These are phyloP conservation scores for Acanthiza pusilla DNA, from an alignment of 2,797 vertebrate species.

Conservation along the genomic window DNA sequence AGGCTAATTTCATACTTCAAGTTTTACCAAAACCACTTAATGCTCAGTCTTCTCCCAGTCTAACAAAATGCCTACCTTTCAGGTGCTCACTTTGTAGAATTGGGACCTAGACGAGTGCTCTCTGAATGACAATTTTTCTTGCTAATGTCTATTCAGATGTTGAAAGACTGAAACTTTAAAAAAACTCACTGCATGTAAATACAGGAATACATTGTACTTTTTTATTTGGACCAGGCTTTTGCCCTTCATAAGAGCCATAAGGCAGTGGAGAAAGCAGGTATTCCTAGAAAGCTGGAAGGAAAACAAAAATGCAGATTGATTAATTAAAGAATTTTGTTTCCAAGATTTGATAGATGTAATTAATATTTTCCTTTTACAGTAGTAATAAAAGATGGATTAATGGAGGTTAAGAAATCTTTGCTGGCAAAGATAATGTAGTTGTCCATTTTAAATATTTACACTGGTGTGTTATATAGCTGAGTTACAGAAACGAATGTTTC, in stretches of 20 bases:
- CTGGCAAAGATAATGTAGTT: neutral
- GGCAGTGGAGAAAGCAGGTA: neutral
- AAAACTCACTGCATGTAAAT: neutral
- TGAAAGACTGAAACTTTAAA: neutral
- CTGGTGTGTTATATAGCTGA: neutral
- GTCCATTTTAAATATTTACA: constrained; percentile 12
- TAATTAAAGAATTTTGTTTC: neutral
- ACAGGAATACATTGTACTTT: neutral
- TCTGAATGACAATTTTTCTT: neutral
- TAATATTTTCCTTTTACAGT: neutral
- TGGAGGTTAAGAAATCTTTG: neutral
- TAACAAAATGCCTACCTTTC: neutral
- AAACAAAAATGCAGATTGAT: neutral
- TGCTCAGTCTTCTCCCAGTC: neutral
- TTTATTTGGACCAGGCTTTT: neutral
- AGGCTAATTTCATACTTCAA: neutral
- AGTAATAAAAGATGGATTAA: constrained; percentile 1
- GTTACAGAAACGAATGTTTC: neutral
- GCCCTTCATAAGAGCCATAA: neutral
- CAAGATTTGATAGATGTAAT: neutral
- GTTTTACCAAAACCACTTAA: neutral
- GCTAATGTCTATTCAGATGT: neutral
- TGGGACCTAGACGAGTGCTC: neutral
- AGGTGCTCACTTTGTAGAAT: neutral
- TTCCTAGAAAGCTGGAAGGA: neutral